Base-by-base conservation (phyloP, 2,888 invertebrate species). In the Sinohyriopsis cumingii region DNA sequence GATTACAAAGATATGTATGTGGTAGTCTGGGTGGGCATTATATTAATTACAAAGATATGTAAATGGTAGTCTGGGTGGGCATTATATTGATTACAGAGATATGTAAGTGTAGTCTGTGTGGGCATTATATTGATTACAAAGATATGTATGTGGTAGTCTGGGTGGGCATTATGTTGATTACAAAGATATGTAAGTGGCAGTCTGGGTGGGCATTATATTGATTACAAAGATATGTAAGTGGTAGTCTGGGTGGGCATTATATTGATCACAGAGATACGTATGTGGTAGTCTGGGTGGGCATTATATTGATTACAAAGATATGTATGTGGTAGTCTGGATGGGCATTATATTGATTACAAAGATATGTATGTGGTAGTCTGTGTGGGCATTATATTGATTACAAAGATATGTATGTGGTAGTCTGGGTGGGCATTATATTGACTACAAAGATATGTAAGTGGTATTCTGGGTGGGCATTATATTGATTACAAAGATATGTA, bases 401-500 rank as follows among this genome's bases (percentile, higher is more conserved):
- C 68, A 84, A 81, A 81, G 84, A 87, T 72, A 82, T 83, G 86
- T 87, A 78, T 72, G 86, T 83, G 25, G 25, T 25, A 25, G 25
- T 25, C 25, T 25, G 25, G 3, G 25, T 25, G 25, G 25, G 25
- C 25, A 25, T 25, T 25, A 25, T 53, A 82, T 88, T 5, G 88
- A 89, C 72, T 87, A 86, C 68, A 84, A 81, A 81, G 84, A 87
- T 72, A 82, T 83, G 86, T 87, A 78, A 74, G 86, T 83, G 25
- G 25, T 25, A 25, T 1, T 25, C 25, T 25, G 25, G 25, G 25
- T 25, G 25, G 25, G 25, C 25, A 25, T 25, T 25, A 25, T 45
- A 82, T 88, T 5, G 88, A 89, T 73, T 87, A 86, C 68, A 84
- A 81, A 81, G 84, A 87, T 72, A 82, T 83, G 86, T 87, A 78